Evolutionary conservation across 2,113 vertebrate species (phyloP).

Genomic region (Coregonus clupeaformis): DNA sequence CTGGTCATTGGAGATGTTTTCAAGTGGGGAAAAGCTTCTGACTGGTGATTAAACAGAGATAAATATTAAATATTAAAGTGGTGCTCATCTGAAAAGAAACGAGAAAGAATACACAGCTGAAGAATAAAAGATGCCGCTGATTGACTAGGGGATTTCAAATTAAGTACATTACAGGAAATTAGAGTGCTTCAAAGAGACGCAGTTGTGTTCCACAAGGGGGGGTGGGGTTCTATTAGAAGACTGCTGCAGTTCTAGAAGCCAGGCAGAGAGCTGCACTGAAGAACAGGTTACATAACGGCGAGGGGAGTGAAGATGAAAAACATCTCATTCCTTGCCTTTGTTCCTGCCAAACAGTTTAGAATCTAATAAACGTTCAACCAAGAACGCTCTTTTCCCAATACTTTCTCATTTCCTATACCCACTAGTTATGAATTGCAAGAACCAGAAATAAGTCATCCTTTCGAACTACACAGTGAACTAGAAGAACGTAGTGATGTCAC

Average conservation of each 20-base stretch:
- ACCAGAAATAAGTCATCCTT: slow-evolving; percentile 50
- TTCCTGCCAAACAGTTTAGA: slow-evolving; percentile 73
- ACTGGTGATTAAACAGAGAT: slow-evolving; percentile 56
- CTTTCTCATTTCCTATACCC: slow-evolving; percentile 41
- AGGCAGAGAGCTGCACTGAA: slow-evolving; percentile 6
- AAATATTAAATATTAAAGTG: slow-evolving; percentile 28
- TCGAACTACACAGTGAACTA: background rate
- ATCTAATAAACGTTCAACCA: slow-evolving; percentile 65
- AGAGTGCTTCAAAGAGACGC: slow-evolving; percentile 71
- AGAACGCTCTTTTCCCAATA: slow-evolving; percentile 52
- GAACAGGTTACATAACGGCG: slow-evolving; percentile 70
- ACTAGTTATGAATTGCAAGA: slow-evolving; percentile 18
- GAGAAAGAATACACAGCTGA: slow-evolving; percentile 48
- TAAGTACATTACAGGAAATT: slow-evolving; percentile 74
- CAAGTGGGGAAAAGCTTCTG: slow-evolving; percentile 51
- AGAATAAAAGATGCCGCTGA: slow-evolving; percentile 54
- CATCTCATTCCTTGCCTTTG: slow-evolving; percentile 69
- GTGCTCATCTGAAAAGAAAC: background rate
- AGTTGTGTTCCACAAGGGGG: slow-evolving; percentile 68
- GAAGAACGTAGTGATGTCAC: slow-evolving; percentile 41
- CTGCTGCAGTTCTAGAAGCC: slow-evolving; percentile 36
- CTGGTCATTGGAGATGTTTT: slow-evolving; percentile 46
- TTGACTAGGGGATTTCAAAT: slow-evolving; percentile 67
- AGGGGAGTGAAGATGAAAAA: slow-evolving; percentile 30
- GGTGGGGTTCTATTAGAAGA: slow-evolving; percentile 58